Conservation (phyloP, 2,888 invertebrate species). For the Lasioglossum morio region DNA sequence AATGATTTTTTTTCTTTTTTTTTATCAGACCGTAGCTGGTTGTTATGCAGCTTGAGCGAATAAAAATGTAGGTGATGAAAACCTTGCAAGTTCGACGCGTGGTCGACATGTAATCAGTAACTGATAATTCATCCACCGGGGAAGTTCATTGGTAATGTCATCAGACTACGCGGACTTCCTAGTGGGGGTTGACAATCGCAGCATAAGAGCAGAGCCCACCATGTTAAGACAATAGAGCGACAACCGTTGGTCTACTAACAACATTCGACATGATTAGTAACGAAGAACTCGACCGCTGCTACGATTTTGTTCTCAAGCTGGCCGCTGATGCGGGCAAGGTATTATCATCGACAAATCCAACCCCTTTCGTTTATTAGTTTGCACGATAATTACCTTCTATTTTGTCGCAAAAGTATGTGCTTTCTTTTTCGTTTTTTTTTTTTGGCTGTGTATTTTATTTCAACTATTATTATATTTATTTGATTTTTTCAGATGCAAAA, state of each 20-base stretch:
- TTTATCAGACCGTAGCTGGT: too few relatives aligned
- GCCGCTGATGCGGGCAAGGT: constrained; percentile 79
- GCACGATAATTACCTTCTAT: background rate
- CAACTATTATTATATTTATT: too few relatives aligned
- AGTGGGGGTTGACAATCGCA: constrained; percentile 59
- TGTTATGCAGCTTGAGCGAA: too few relatives aligned
- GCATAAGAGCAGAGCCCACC: constrained; percentile 69
- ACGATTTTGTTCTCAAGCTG: constrained; percentile 76
- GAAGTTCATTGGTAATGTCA: constrained; percentile 44
- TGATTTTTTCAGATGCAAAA: too few relatives aligned
- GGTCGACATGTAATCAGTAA: background rate
- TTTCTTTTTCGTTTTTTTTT: too few relatives aligned
- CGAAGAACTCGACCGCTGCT: constrained; percentile 75
- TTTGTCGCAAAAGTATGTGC: too few relatives aligned
- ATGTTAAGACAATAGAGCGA: constrained; percentile 35
- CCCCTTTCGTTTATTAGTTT: background rate
- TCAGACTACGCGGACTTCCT: constrained; percentile 36
- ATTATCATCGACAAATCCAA: constrained; percentile 14
- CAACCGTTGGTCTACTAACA: constrained; percentile 15
- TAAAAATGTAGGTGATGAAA: too few relatives aligned
- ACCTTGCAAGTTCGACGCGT: background rate
- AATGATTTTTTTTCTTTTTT: too few relatives aligned
- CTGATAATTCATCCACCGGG: constrained; percentile 11
- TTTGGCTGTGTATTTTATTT: too few relatives aligned
- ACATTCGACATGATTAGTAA: constrained; percentile 65